Base-by-base conservation (phyloP, 1,140 invertebrate genomes). In the Tetramorium alpestre region DNA sequence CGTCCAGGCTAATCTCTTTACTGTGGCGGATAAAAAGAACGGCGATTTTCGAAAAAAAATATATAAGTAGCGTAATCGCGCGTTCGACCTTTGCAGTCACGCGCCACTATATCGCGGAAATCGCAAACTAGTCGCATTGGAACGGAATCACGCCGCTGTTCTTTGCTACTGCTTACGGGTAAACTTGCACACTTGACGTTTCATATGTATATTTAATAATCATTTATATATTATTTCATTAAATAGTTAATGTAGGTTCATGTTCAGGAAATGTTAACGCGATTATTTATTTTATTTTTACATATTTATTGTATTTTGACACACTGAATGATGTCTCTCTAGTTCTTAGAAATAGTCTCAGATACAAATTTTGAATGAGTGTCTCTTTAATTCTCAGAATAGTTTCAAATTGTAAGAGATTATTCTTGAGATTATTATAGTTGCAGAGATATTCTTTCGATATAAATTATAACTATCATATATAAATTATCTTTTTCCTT, bases 21-120 rank as follows among this genome's bases (percentile, higher is more conserved):
- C 67, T 41, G 41, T 73, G 18, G 49, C 33, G 33, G 8, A 81
- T 51, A 22, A 67, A 56, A 22, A 38, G 33, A 69, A 81, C 25
- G 54, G 54, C 7, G 25, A 41, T 73, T 22, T 47, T 82, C 16
- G 22, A 47, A 82, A 58, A 82, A 73, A 84, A 82, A 82, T 73
- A 84, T 84, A 84, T 84, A 84, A 84, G 54, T 84, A 84, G 80
- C 80, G 69, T 84, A 60, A 84, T 73, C 80, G 25, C 41, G 18
- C 18, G 22, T 73, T 28, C 80, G 56, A 60, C 41, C 25, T 84
- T 84, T 73, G 41, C 54, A 84, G 80, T 84, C 41, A 82, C 76
- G 28, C 60, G 76, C 60, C 10, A 51, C 3, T 33, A n/a, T 82
- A 60, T 73, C 41, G 28, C 25, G 69, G 69, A 84, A 84, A 84